Percentiles rank a stretch among this genome's conserved stretches.
Evolutionary conservation across 2,888 invertebrate genomes (phyloP).

Genomic region (Drosophila borborema): DNA sequence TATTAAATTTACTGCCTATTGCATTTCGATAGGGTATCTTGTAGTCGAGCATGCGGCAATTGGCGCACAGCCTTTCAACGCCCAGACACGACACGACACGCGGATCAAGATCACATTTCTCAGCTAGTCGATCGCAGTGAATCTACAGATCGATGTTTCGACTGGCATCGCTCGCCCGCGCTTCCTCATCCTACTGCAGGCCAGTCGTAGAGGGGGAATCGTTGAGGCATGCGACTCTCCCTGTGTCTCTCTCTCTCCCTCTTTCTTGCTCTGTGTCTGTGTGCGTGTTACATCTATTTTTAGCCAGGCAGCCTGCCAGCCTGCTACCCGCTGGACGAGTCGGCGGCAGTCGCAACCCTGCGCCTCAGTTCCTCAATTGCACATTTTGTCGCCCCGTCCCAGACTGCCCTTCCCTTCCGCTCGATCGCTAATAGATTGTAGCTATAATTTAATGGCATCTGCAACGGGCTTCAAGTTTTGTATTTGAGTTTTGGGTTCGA

Average conservation of each 20-base stretch:
- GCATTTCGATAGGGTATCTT: not conserved
- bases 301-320: constrained; percentile 29
- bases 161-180: constrained; percentile 15
- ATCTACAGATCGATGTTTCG: constrained; percentile 36
- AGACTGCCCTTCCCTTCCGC: not conserved
- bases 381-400: constrained; percentile 1
- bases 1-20: not conserved
- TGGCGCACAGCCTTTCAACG: constrained; percentile 65
- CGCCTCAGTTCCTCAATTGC: constrained; percentile 7
- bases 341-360: constrained; percentile 20
- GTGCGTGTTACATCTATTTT: constrained; percentile 29
- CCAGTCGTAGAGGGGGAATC: constrained; percentile 5
- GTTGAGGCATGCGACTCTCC: constrained; percentile 12
- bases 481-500: constrained; percentile 4
- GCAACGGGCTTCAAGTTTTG: constrained; percentile 32
- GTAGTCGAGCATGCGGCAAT: constrained; percentile 13
- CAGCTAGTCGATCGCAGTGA: constrained; percentile 39
- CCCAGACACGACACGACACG: constrained; percentile 41
- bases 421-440: constrained; percentile 74
- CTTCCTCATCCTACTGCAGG: not conserved
- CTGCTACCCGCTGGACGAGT: constrained; percentile 38
- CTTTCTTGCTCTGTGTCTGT: not conserved
- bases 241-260: not conserved
- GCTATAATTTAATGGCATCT: constrained; percentile 74
- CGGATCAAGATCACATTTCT: constrained; percentile 61